phyloP scores from a whole-genome alignment of 2,113 vertebrate genomes.

The Arenaria interpres region DNA sequence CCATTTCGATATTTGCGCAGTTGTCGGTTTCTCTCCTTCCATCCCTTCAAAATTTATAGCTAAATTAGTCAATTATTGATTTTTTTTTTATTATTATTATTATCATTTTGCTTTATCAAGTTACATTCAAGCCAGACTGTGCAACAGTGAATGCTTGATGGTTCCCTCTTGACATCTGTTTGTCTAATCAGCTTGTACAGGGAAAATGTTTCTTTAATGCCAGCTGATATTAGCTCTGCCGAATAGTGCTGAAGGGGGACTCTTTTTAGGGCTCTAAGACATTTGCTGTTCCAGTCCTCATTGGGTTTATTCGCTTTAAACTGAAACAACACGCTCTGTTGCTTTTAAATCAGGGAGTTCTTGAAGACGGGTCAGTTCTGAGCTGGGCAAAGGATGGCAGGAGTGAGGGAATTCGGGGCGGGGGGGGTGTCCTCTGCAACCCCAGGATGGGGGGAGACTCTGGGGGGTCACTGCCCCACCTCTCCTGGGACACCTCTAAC shows the following conservation, averaged over 20 bases:
- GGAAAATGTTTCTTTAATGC: not conserved
- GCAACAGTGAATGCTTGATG: not conserved
- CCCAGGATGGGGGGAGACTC: no score
- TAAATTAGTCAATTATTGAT: slow-evolving; percentile 6
- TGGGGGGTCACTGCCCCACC: not conserved
- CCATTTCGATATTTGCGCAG: not conserved
- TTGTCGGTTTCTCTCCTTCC: not conserved
- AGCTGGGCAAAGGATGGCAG: not conserved
- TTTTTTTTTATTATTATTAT: not conserved
- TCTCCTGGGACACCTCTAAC: not conserved
- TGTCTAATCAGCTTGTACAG: not conserved
- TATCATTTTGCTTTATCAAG: not conserved
- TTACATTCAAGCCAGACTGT: not conserved
- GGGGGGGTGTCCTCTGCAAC: not conserved
- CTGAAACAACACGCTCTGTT: not conserved
- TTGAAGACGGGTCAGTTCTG: not conserved
- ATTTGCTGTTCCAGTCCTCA: not conserved
- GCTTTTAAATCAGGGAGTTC: not conserved
- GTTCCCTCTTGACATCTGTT: slow-evolving; percentile 36
- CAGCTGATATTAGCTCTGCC: not conserved
- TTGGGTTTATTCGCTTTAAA: not conserved
- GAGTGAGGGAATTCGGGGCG: fast-evolving
- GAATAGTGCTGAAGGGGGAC: not conserved
- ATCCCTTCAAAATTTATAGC: not conserved
- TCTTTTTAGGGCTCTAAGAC: not conserved